These are phyloP conservation scores for Cyaniris semiargus DNA, from an alignment of 2,888 invertebrate species.

Conservation along the genomic window DNA sequence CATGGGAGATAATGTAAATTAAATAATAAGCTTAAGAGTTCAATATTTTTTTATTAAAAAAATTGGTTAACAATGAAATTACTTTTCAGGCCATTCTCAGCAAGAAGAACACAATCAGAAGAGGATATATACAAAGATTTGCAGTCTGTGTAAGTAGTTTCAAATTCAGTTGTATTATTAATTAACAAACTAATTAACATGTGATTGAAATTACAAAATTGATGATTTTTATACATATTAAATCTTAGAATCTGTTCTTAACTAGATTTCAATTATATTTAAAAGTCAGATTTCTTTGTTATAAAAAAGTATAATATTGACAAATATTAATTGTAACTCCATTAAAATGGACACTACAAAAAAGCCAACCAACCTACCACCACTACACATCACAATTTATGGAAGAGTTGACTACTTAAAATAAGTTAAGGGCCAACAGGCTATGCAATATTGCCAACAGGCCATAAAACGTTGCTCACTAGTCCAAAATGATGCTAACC, in stretches of 20 bases:
- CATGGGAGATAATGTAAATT: not conserved
- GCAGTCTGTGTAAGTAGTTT: conserved; percentile 86
- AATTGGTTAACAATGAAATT: not conserved
- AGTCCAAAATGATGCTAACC: not conserved
- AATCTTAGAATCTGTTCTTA: not conserved
- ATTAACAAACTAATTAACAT: not conserved
- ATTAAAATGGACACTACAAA: not conserved
- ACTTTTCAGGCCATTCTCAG: conserved; percentile 88
- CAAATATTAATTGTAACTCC: not conserved
- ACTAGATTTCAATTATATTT: not conserved
- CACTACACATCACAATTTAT: not conserved
- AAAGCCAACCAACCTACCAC: not conserved
- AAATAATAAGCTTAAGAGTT: not conserved
- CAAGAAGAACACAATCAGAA: conserved; percentile 88
- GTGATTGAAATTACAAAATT: not conserved
- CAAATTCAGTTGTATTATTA: conserved; percentile 32
- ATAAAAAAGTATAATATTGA: not conserved
- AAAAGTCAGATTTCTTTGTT: not conserved
- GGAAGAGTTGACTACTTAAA: not conserved
- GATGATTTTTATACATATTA: not conserved
- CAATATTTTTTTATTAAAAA: no score
- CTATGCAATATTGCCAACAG: not conserved
- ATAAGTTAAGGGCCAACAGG: not conserved
- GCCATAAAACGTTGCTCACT: not conserved
- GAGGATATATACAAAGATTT: conserved; percentile 92